A percentile compares a stretch with the other conserved stretches of the same genome.
Conservation (phyloP, 1,140 invertebrate species). For the Hyphantria cunea region DNA sequence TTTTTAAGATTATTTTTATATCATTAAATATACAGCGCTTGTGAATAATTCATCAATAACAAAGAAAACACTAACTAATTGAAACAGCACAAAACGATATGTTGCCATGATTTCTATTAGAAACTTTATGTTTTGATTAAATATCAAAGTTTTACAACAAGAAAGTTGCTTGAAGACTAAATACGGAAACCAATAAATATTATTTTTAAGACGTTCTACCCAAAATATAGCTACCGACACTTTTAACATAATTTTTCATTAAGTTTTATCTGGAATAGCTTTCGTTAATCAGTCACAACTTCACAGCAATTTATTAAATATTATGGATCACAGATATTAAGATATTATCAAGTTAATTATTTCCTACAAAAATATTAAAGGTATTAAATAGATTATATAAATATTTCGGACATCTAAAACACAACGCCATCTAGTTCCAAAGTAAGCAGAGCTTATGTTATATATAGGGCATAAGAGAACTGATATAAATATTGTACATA, state of each 20-base stretch:
- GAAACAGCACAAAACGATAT: not conserved
- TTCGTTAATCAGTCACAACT: slow-evolving; percentile 8
- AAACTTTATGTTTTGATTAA: not conserved
- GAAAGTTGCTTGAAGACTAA: slow-evolving; percentile 3
- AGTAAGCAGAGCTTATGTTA: too few species aligned
- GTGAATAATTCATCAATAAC: too few species aligned
- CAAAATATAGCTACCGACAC: not conserved
- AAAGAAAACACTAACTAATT: not conserved
- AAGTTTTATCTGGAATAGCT: slow-evolving; percentile 4
- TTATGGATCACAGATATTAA: slow-evolving; percentile 3
- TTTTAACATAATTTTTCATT: slow-evolving; percentile 9
- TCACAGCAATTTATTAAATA: slow-evolving; percentile 15
- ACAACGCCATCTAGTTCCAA: too few species aligned
- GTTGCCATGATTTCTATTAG: not conserved
- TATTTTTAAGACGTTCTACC: not conserved
- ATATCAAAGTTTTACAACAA: not conserved
- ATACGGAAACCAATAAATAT: slow-evolving; percentile 14
- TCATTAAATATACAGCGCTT: not conserved
- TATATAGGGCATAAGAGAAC: too few species aligned
- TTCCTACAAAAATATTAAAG: not conserved
- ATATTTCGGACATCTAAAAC: too few species aligned
- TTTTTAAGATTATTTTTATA: not conserved
- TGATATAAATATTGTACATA: too few species aligned
- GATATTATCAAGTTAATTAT: slow-evolving; percentile 20
- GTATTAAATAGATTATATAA: too few species aligned